Evolutionary conservation across 2,888 invertebrate genomes (phyloP).

Genomic region (Cepaea hortensis): DNA sequence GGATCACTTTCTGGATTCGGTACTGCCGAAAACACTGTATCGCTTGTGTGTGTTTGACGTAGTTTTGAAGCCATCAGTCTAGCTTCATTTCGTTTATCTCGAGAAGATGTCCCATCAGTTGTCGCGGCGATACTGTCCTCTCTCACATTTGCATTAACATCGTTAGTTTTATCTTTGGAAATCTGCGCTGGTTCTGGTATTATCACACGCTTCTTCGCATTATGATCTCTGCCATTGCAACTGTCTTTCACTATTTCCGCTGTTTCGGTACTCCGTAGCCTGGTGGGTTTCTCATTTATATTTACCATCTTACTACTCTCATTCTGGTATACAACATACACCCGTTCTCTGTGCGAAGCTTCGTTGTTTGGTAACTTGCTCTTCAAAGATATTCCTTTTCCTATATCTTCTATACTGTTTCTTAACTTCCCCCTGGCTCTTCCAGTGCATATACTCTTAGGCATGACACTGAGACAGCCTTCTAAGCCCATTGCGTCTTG

Average conservation of each 20-base stretch:
- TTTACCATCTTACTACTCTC: neutral
- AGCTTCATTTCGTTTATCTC: too few species aligned
- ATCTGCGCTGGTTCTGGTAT: neutral
- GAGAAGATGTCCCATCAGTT: neutral
- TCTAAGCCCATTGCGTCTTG: neutral
- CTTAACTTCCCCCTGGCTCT: neutral
- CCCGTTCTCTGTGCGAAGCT: neutral
- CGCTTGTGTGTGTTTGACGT: too few species aligned
- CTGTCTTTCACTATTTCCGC: neutral
- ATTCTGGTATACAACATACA: neutral
- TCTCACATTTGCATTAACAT: neutral
- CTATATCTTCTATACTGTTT: neutral
- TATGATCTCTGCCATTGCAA: neutral
- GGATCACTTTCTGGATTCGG: too few species aligned
- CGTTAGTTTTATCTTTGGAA: neutral
- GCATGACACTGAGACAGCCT: constrained; percentile 16
- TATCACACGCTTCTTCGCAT: neutral
- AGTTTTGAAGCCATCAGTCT: neutral
- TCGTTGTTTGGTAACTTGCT: neutral
- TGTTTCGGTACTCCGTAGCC: neutral
- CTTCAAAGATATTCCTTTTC: neutral
- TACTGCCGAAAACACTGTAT: too few species aligned
- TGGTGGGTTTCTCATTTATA: neutral
- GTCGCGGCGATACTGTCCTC: neutral
- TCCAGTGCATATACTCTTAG: neutral